Evolutionary conservation across 2,113 vertebrate genomes (phyloP), one percentile per base, ranked within the genome.

Genomic region (Anguilla rostrata): DNA sequence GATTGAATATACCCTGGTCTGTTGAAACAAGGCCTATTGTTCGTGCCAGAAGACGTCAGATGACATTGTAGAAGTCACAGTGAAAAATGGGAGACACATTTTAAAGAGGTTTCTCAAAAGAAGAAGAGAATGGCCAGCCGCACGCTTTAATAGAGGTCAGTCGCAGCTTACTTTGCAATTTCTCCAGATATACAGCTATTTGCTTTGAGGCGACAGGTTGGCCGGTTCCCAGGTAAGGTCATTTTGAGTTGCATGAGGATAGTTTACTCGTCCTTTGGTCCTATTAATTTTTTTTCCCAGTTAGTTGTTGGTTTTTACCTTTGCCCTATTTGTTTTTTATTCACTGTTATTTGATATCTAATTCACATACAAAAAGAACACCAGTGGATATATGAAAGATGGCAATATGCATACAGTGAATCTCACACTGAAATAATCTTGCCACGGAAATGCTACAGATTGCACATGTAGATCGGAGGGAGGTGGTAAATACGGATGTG

Each of bases 21-120:
- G 22, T 40, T 41, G 49, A 81, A 63, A 53, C 49, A 18, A 60
- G 43, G 20, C 39, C n/a, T 75, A 22, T 78, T 75, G 26, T 81
- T 57, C 18, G 26, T 43, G 8, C 9, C 40, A 60, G 82, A 83
- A 75, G 43, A 43, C 20, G 29, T 53, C 26, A 39, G 20, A 20
- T 2, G 82, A 20, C 66, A 84, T 66, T 41, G 53, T 87, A 84
- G 84, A 84, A 80, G 86, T 87, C 82, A 78, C 66, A 43, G 46
- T 87, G 46, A 81, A 39, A 40, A 66, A 87, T 81, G 39, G 78
- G 57, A 29, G 40, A 15, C 49, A 66, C 81, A 34, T 81, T 63
- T 22, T 71, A 39, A 66, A 83, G 78, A 81, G 40, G 63, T 63
- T 60, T 22, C 49, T 53, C 81, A 41, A 43, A 80, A 43, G 84